Evolutionary conservation across 2,113 vertebrate species (phyloP), one percentile per base, ranked within the genome.

Genomic region (Smithornis capensis): DNA sequence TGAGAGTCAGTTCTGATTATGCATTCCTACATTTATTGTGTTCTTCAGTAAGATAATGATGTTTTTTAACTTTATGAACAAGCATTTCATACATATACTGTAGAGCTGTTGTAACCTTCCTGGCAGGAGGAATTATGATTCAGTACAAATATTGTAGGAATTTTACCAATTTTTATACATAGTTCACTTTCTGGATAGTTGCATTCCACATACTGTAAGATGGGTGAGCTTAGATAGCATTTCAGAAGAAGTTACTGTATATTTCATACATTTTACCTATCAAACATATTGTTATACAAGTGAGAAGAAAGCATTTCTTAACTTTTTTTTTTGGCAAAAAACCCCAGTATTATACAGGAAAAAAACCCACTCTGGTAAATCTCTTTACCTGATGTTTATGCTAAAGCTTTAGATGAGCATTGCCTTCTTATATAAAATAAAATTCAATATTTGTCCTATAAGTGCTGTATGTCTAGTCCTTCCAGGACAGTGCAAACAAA

Each of bases 151-250:
- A 96, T 96, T 97, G 96, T 97, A 97, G 97, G 97, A 93, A 96
- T 98, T 97, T 97, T 97, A 97, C 95, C 95, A 98, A 98, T 98
- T 98, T 98, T 98, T 98, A 97, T 98, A 98, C 96, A 96, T 95
- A 78, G 92, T 88, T 97, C 97, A 96, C 95, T 96, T 97, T 96
- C 92, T 97, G 95, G 80, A 90, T 96, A 96, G 95, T 87, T 91
- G 55, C 96, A 97, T 97, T 97, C 94, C 94, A 96, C 88, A 93
- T 78, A 81, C 89, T 96, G 62, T 94, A 97, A 94, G 59, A 85
- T 87, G 83, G 91, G 69, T 70, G 71, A 95, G 49, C 78, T 87
- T 80, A 89, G 86, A 85, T 74, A 93, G 64, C 87, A 95, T 96
- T 97, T 95, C 90, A 83, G 83, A 95, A 90, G 85, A 94, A 96